Conservation (phyloP, 2,797 vertebrate genomes). For the Benthosema pterotum region DNA sequence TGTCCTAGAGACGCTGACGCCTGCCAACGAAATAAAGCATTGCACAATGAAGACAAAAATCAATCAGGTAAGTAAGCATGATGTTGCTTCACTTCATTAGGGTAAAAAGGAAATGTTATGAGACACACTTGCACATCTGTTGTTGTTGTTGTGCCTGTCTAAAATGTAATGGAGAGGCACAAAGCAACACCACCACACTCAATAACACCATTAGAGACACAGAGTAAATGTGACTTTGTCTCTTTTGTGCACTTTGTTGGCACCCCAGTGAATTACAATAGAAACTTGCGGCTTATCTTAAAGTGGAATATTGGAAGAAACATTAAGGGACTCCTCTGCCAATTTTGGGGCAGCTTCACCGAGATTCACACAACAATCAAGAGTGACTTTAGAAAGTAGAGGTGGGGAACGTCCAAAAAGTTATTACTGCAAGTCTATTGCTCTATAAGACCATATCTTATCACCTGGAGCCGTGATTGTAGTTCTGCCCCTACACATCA, state of each 20-base stretch:
- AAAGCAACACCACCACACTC: background rate
- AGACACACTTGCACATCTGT: conserved; percentile 60
- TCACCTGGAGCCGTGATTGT: too few species aligned
- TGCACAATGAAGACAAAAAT: too few species aligned
- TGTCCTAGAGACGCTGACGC: background rate
- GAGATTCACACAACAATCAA: background rate
- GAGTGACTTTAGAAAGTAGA: conserved; percentile 15
- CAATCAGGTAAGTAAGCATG: conserved; percentile 46
- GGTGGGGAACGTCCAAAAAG: background rate
- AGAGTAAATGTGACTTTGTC: too few species aligned
- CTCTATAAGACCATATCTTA: background rate
- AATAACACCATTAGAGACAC: too few species aligned
- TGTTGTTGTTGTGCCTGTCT: conserved; percentile 22
- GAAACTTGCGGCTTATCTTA: background rate
- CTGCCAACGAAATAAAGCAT: background rate
- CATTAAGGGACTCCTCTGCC: background rate
- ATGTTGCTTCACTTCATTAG: conserved; percentile 47
- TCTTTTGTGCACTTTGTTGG: background rate
- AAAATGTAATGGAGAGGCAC: conserved; percentile 32
- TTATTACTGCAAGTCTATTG: background rate
- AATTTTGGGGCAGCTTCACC: background rate
- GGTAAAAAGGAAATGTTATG: conserved; percentile 52
- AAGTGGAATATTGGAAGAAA: background rate
- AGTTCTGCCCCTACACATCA: background rate
- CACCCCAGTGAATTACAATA: background rate